phyloP scores from a whole-genome alignment of 2,113 vertebrate genomes.

The Protobothrops flavoviridis region DNA sequence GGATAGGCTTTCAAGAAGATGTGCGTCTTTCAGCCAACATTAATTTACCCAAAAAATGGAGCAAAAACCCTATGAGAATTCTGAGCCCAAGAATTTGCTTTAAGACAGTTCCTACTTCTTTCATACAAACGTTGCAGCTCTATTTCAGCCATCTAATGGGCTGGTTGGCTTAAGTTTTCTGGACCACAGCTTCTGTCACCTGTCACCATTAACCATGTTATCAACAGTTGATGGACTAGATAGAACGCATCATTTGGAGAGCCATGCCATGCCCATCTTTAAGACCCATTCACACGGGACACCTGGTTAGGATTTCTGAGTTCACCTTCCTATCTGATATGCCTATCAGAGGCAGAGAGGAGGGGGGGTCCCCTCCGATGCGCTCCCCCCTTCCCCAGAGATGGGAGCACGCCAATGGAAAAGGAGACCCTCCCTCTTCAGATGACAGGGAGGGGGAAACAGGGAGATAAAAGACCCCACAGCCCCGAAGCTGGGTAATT shows the following conservation, averaged over 20 bases:
- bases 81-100: not conserved
- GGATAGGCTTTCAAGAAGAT: not conserved
- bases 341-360: not conserved
- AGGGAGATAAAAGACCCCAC: not conserved
- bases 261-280: not conserved
- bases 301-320: not conserved
- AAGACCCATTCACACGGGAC: not conserved
- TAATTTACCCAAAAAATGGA: not conserved
- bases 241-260: not conserved
- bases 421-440: not conserved
- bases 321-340: not conserved
- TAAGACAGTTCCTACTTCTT: not conserved
- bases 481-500: not conserved
- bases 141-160: not conserved
- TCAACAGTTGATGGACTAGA: not conserved
- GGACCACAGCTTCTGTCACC: not conserved
- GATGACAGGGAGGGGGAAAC: fast-evolving
- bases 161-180: not conserved
- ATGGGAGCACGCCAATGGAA: not conserved
- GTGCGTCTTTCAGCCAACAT: not conserved
- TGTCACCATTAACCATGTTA: not conserved
- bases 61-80: not conserved
- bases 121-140: not conserved
- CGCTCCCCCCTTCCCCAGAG: too few species aligned
- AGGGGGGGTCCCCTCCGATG: not conserved